phyloP scores from a whole-genome alignment of 2,113 vertebrate species.

The Gracilinanus agilis region DNA sequence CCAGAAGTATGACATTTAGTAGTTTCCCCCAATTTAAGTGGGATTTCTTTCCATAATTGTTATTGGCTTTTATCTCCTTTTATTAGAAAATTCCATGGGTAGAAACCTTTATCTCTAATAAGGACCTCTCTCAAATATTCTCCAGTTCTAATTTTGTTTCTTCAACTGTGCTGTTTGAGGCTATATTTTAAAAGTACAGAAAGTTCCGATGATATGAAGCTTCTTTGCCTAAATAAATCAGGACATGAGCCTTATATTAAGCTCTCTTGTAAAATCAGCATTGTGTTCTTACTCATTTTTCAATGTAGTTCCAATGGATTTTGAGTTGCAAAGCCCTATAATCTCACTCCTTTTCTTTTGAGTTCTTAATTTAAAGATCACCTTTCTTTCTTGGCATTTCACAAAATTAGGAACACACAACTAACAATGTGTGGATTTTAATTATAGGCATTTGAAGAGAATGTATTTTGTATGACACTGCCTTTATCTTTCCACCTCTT shows the following conservation, averaged over 20 bases:
- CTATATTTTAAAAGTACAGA: conserved; percentile 18
- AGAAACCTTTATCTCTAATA: neutral
- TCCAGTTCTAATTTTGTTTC: neutral
- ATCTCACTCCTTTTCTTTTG: neutral
- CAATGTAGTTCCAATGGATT: neutral
- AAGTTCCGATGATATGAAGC: neutral
- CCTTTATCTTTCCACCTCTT: neutral
- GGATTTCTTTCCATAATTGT: neutral
- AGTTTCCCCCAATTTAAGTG: neutral
- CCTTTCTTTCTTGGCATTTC: neutral
- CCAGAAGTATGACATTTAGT: neutral
- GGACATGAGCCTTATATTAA: neutral
- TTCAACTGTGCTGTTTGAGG: neutral
- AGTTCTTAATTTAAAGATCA: neutral
- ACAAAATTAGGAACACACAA: neutral
- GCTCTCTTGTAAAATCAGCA: neutral
- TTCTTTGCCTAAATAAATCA: neutral
- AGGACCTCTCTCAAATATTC: neutral
- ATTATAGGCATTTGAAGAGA: neutral
- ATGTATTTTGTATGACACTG: neutral
- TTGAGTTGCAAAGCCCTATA: neutral
- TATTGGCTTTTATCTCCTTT: neutral
- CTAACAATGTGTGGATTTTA: conserved; percentile 1
- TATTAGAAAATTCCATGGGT: neutral
- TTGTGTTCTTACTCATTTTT: neutral